Percentiles rank a stretch among this genome's conserved stretches.
Evolutionary conservation across 2,113 vertebrate species (phyloP).

Genomic region (Cebus imitator): DNA sequence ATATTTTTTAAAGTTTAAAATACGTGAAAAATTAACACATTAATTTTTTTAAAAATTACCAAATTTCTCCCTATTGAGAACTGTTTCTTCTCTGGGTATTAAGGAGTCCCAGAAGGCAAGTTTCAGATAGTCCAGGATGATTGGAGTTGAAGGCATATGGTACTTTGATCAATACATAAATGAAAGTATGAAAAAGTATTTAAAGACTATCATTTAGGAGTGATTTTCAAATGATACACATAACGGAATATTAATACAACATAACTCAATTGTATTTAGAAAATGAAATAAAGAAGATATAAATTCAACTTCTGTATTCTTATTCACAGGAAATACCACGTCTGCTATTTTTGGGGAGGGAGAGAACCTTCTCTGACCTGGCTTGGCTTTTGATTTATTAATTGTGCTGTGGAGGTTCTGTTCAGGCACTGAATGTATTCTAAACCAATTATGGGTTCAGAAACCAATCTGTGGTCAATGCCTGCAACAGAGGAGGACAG

Average conservation of each 20-base stretch:
- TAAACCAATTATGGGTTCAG: accelerated
- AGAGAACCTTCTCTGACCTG: neutral
- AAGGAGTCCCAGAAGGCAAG: neutral
- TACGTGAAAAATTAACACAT: neutral
- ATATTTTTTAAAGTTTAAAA: neutral
- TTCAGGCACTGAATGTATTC: neutral
- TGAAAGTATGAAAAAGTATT: neutral
- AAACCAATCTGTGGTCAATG: too few relatives aligned
- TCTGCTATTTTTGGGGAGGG: neutral
- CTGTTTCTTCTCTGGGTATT: neutral
- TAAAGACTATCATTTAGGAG: neutral
- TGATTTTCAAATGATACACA: neutral
- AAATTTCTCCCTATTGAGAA: neutral
- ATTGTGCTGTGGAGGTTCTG: neutral
- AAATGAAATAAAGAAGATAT: neutral
- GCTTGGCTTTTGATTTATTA: neutral
- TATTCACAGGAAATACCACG: neutral
- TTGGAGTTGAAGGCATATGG: neutral
- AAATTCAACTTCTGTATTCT: neutral
- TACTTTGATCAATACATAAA: neutral
- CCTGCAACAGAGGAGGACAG: too few relatives aligned
- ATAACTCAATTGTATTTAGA: neutral
- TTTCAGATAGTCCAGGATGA: neutral
- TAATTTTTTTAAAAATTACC: neutral
- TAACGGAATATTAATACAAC: neutral